Evolutionary conservation across 2,113 vertebrate species (phyloP).

Genomic region (Ramphastos sulfuratus): DNA sequence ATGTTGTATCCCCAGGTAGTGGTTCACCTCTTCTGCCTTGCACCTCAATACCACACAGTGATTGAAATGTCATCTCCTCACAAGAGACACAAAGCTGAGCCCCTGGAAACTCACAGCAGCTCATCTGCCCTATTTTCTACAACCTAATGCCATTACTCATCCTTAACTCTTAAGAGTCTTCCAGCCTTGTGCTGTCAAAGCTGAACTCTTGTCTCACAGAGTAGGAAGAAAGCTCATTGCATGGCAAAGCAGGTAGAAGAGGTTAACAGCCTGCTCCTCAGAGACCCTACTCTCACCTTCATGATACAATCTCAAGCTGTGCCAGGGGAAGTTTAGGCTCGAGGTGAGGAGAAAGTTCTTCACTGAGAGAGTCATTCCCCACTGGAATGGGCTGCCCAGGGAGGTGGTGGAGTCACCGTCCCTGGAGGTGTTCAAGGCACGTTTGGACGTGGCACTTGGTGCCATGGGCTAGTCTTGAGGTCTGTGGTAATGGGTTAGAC

Average conservation of each 20-base stretch:
- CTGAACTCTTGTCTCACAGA: neutral
- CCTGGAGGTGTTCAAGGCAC: no score
- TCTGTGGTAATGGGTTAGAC: no score
- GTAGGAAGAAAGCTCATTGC: neutral
- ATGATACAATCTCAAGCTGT: no score
- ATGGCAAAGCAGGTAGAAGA: neutral
- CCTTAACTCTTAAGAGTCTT: neutral
- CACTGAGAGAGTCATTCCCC: no score
- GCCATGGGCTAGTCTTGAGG: no score
- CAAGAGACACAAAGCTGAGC: neutral
- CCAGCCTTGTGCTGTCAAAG: rapidly evolving
- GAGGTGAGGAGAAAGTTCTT: no score
- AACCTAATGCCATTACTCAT: neutral
- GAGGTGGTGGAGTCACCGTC: no score
- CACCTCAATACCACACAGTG: neutral
- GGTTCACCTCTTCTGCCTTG: neutral
- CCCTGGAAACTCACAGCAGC: neutral
- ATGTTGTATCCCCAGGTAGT: neutral
- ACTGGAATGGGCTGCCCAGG: no score
- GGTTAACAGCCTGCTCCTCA: neutral
- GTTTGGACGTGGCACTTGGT: no score
- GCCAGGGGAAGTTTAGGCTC: no score
- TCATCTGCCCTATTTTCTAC: neutral
- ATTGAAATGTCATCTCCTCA: neutral
- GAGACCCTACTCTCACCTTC: neutral